Evolutionary conservation across 2,797 vertebrate genomes (phyloP), one percentile per base, ranked within the genome.

Genomic region (Percopsis omiscomaycus): DNA sequence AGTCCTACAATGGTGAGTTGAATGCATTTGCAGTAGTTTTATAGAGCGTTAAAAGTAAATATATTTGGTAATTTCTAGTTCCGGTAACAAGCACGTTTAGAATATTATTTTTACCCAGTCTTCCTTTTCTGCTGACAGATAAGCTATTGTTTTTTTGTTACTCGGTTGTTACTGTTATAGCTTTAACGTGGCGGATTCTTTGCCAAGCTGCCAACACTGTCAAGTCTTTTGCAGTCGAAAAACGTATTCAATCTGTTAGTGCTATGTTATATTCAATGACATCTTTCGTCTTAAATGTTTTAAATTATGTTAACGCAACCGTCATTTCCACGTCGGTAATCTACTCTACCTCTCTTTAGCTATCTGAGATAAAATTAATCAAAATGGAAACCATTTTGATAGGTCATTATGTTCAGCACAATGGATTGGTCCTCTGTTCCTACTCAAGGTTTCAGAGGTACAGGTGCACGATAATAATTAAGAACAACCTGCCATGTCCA

Each of bases 111-210:
- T 28, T 27, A 11, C 28, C 6, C 37, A 42, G 9, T 30, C 9
- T 52, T 9, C 30, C 53, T 6, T 55, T 55, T 55, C 13, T 37
- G 6, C 3, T 15, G 10, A n/a, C 8, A 15, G 2, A 32, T 5
- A 15, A 32, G 32, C 1, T 32, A 29, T 30, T 0, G 60, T 64
- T 47, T 48, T 55, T 67, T 44, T 1, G 53, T 5, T 49, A 22
- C 22, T 55, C 49, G 30, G 12, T 14, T 53, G 61, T 61, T 70
- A 62, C 57, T 42, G 29, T 12, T 47, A 78, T 64, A 71, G 56
- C 60, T 84, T 55, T 84, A 88, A 89, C 90, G 86, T 90, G 86
- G 89, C 87, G 85, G 78, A 57, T 78, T 66, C 82, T 63, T 70
- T 73, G 68, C 64, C 57, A 81, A 75, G 74, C 73, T 81, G 27